Evolutionary conservation across 2,113 vertebrate genomes (phyloP).

Genomic region (Tetrao urogallus): DNA sequence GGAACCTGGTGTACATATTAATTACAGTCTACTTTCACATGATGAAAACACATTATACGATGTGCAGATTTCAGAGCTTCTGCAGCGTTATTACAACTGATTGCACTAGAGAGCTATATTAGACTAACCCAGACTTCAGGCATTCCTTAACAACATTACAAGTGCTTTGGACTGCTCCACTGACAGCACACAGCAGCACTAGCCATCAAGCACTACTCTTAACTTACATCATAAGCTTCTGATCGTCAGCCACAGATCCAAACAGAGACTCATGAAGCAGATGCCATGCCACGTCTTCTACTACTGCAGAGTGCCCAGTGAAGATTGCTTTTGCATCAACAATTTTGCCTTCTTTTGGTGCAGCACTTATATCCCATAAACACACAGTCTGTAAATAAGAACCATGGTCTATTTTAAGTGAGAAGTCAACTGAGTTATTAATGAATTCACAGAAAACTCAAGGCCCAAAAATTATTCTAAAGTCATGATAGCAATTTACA

Average conservation of each 20-base stretch:
- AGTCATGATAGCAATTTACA: neutral
- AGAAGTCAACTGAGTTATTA: neutral
- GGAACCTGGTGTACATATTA: neutral
- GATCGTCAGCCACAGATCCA: constrained; percentile 94
- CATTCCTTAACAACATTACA: neutral
- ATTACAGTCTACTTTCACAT: neutral
- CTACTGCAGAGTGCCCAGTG: constrained; percentile 93
- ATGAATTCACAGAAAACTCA: neutral
- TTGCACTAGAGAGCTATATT: neutral
- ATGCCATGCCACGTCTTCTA: constrained; percentile 96
- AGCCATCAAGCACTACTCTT: neutral
- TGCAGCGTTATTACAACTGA: neutral
- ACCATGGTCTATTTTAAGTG: neutral
- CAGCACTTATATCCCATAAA: constrained; percentile 91
- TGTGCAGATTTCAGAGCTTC: neutral
- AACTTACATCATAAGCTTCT: constrained; percentile 96
- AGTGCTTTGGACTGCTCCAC: neutral
- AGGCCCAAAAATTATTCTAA: neutral
- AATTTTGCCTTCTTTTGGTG: constrained; percentile 90
- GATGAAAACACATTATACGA: neutral
- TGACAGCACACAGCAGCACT: neutral
- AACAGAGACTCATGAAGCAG: constrained; percentile 93
- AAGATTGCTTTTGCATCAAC: constrained; percentile 94
- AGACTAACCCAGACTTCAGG: neutral
- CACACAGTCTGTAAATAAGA: constrained; percentile 87